phyloP scores from a whole-genome alignment of 2,797 vertebrate species.

The Cirrhinus mrigala region DNA sequence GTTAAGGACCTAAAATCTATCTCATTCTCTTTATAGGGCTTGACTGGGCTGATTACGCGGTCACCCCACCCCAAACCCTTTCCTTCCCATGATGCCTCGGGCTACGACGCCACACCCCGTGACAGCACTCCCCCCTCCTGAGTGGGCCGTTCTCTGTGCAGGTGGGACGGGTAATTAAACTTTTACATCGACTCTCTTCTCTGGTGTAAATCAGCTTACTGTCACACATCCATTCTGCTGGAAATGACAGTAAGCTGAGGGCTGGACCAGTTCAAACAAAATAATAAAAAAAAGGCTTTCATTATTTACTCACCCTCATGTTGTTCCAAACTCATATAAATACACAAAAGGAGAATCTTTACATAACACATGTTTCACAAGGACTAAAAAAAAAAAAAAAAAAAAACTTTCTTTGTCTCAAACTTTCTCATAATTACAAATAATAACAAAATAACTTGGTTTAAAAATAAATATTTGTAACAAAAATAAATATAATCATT shows the following conservation, averaged over 20 bases:
- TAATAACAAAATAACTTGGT: neutral
- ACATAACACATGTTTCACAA: neutral
- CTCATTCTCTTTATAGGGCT: slow-evolving; percentile 31
- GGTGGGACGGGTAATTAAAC: slow-evolving; percentile 72
- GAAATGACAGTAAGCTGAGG: neutral
- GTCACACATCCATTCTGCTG: slow-evolving; percentile 48
- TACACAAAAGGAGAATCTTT: neutral
- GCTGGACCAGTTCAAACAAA: neutral
- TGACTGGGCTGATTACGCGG: slow-evolving; percentile 57
- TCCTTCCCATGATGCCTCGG: slow-evolving; percentile 64
- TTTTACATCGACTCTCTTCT: slow-evolving; percentile 63
- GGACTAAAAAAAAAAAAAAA: neutral
- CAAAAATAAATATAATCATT: too few species aligned
- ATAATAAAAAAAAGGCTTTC: neutral
- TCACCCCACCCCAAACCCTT: slow-evolving; percentile 59
- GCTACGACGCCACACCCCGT: slow-evolving; percentile 58
- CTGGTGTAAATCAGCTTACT: slow-evolving; percentile 67
- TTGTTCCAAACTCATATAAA: neutral
- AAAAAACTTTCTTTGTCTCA: too few species aligned
- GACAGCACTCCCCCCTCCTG: slow-evolving; percentile 57
- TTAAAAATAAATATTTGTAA: too few species aligned
- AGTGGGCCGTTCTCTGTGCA: slow-evolving; percentile 63
- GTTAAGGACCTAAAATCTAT: slow-evolving; percentile 34
- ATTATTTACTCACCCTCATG: neutral
- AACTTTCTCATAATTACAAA: neutral